phyloP scores from a whole-genome alignment of 1,140 invertebrate genomes.

The Trichomalopsis sarcophagae region DNA sequence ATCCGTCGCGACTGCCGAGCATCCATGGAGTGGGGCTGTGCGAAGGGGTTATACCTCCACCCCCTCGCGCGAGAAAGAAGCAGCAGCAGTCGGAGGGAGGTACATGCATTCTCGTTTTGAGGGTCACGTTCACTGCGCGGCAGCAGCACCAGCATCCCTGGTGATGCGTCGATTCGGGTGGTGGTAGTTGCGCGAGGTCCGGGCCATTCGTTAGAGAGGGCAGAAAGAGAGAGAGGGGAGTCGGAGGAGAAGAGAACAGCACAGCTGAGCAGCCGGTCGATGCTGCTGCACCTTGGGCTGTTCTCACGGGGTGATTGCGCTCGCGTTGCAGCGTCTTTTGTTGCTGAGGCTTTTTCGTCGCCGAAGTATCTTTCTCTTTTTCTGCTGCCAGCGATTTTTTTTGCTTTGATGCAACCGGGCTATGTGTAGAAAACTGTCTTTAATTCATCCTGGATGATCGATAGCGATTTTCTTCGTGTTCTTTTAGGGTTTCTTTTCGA shows the following conservation, averaged over 20 bases:
- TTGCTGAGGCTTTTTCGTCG: not conserved
- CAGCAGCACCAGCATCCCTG: constrained; percentile 51
- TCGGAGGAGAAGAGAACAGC: constrained; percentile 60
- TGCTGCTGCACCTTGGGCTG: constrained; percentile 55
- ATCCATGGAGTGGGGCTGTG: not conserved
- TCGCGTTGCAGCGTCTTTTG: constrained; percentile 20
- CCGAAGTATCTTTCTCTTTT: constrained; percentile 18
- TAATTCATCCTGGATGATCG: constrained; percentile 15
- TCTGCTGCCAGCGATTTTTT: not conserved
- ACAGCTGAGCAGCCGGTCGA: constrained; percentile 71
- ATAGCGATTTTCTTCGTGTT: constrained; percentile 13
- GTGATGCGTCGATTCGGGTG: constrained; percentile 63
- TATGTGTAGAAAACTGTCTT: not conserved
- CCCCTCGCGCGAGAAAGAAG: not conserved
- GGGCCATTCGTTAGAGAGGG: constrained; percentile 55
- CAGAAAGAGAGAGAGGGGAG: constrained; percentile 30
- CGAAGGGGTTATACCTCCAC: not conserved
- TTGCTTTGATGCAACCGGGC: too few relatives aligned
- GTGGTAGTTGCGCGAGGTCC: constrained; percentile 70
- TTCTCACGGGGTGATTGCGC: constrained; percentile 30
- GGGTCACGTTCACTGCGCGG: constrained; percentile 72
- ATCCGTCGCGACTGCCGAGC: not conserved
- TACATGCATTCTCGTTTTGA: constrained; percentile 64
- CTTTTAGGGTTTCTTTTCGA: not conserved
- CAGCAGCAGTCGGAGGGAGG: not conserved